Evolutionary conservation across 2,113 vertebrate species (phyloP), one percentile per base, ranked within the genome.

Genomic region (Trochalopteron elliotii): DNA sequence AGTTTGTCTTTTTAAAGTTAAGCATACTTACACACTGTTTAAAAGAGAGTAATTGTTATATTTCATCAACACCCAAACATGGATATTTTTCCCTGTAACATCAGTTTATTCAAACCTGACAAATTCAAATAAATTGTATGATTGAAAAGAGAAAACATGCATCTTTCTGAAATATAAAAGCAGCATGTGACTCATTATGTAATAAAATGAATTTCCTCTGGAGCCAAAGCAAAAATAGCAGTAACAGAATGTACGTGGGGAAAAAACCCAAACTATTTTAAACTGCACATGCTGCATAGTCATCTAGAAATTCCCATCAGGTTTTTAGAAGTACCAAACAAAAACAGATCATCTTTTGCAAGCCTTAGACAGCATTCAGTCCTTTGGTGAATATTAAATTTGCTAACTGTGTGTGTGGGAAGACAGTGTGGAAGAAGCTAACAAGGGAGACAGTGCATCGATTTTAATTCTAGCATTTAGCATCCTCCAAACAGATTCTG

Each of bases 191-290:
- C 72, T 70, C 79, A 84, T 95, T 94, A 95, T 85, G 83, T 92
- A 95, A 95, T 84, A 89, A 96, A 88, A 93, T 91, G 4, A 72
- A 94, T 89, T 95, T 85, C 59, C 89, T 89, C 92, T 89, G 47
- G 96, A 97, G 89, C 31, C 89, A 97, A 98, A 97, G 37, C 15
- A 83, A 96, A 91, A 96, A 95, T 9, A 97, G 39, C 64, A 95
- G 93, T 60, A 96, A 90, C 91, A 96, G 84, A 90, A 95, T 89
- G 35, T 91, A 94, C 10, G 49, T 33, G 35, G 83, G 47, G 53
- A 10, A 21, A 31, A 17, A 55, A 22, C 44, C 20, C 24, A 23
- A 95, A 93, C 70, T 83, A 79, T 96, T 93, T 94, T 65, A 80
- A 93, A 87, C 69, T 81, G 59, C 77, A 92, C 87, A 91, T 65